Evolutionary conservation across 2,113 vertebrate genomes (phyloP).

Genomic region (Shinisaurus crocodilurus): DNA sequence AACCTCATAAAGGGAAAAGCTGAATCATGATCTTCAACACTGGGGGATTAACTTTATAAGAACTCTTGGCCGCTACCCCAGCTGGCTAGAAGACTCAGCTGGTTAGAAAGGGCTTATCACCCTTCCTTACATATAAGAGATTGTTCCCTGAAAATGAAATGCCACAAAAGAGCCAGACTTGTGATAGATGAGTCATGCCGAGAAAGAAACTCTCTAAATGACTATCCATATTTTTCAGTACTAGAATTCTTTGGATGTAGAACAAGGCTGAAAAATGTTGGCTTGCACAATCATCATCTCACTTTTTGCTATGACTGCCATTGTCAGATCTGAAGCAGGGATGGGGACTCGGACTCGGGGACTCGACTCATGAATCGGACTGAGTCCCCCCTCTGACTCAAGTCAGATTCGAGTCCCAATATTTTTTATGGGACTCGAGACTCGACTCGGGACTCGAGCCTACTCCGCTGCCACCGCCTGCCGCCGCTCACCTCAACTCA

Average conservation of each 20-base stretch:
- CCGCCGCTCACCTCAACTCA: too few species aligned
- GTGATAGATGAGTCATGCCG: neutral
- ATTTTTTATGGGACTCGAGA: too few species aligned
- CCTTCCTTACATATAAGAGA: neutral
- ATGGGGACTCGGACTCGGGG: too few species aligned
- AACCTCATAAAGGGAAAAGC: slow-evolving; percentile 5
- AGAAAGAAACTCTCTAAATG: neutral
- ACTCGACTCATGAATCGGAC: too few species aligned
- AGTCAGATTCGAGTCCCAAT: too few species aligned
- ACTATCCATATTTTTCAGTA: neutral
- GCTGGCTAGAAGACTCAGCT: neutral
- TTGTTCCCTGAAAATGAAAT: slow-evolving; percentile 11
- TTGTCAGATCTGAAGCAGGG: neutral
- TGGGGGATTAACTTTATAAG: neutral
- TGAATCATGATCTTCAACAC: slow-evolving; percentile 6
- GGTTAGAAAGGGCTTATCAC: neutral
- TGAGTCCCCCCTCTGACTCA: too few species aligned
- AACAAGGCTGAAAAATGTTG: neutral
- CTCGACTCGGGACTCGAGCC: too few species aligned
- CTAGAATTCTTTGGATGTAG: neutral
- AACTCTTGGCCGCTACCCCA: neutral
- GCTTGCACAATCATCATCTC: neutral
- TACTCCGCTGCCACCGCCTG: too few species aligned
- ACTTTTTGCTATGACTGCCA: neutral
- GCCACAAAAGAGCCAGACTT: neutral